phyloP scores from a whole-genome alignment of 2,888 invertebrate species.

The Sialis lutaria region DNA sequence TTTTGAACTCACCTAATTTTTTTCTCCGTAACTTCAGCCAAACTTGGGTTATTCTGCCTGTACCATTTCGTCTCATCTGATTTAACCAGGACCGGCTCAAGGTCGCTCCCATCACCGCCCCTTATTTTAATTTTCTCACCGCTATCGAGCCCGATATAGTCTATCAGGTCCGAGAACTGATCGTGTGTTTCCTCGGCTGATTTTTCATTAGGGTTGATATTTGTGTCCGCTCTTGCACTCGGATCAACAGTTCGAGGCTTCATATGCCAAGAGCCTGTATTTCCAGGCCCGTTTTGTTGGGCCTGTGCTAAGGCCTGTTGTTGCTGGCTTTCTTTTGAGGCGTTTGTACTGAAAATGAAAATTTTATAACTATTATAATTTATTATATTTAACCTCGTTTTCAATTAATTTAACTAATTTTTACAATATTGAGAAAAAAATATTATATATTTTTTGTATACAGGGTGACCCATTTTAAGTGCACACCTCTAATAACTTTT shows the following conservation, averaged over 20 bases:
- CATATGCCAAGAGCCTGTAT: constrained; percentile 7
- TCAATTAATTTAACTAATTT: no score
- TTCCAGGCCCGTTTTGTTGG: constrained; percentile 12
- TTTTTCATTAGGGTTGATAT: constrained; percentile 2
- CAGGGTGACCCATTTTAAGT: no score
- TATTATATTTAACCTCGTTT: no score
- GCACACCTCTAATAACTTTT: no score
- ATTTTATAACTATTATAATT: no score
- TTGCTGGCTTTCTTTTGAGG: constrained; percentile 21
- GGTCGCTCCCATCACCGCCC: constrained; percentile 28
- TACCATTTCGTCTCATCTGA: constrained; percentile 33
- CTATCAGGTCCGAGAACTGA: constrained; percentile 41
- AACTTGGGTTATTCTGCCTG: constrained; percentile 45
- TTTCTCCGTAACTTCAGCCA: constrained; percentile 46
- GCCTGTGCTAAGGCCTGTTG: constrained; percentile 5
- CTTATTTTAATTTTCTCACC: constrained; percentile 30
- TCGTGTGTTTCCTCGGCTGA: constrained; percentile 23
- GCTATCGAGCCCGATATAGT: constrained; percentile 30
- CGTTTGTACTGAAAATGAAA: constrained; percentile 19
- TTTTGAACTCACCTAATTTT: constrained; percentile 23
- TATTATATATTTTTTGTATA: no score
- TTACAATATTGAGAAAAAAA: no score
- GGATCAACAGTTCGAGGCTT: constrained; percentile 8
- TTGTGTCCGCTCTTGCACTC: constrained; percentile 7
- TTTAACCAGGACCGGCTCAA: constrained; percentile 28